These are phyloP conservation scores for Flexamia atlantica DNA, from an alignment of 2,888 invertebrate species.

Conservation along the genomic window DNA sequence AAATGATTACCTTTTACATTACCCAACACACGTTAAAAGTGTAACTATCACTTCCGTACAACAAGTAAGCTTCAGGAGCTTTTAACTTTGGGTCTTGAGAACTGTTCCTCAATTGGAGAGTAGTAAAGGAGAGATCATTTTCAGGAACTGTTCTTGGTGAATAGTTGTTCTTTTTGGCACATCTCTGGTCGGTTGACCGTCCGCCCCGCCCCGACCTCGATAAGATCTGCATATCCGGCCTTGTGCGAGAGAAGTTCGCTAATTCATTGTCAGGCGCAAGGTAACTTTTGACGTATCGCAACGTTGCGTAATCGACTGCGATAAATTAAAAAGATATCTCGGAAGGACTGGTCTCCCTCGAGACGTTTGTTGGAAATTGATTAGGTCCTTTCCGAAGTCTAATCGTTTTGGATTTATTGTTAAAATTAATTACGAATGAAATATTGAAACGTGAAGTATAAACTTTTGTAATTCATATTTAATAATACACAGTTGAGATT, in stretches of 20 bases:
- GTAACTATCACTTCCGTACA: too few species aligned
- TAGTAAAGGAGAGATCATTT: neutral
- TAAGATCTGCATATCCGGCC: neutral
- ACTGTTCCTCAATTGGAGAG: too few species aligned
- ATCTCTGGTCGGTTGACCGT: conserved; percentile 26
- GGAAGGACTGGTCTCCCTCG: neutral
- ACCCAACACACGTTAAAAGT: too few species aligned
- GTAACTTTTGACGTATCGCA: neutral
- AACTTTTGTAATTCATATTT: too few species aligned
- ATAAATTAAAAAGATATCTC: conserved; percentile 25
- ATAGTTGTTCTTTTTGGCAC: neutral
- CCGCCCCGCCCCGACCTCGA: conserved; percentile 29
- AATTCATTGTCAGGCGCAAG: conserved; percentile 38
- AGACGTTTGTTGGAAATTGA: neutral
- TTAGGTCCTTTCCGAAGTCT: too few species aligned
- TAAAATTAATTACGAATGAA: too few species aligned
- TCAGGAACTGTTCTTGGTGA: neutral
- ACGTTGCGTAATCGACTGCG: neutral
- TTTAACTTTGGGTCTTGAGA: too few species aligned
- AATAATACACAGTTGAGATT: too few species aligned
- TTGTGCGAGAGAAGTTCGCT: conserved; percentile 32
- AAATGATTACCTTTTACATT: too few species aligned
- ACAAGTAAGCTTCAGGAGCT: too few species aligned
- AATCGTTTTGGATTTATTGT: too few species aligned
- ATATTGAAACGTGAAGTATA: too few species aligned